Conservation (phyloP, 2,113 vertebrate genomes). For the Ptilonorhynchus violaceus region DNA sequence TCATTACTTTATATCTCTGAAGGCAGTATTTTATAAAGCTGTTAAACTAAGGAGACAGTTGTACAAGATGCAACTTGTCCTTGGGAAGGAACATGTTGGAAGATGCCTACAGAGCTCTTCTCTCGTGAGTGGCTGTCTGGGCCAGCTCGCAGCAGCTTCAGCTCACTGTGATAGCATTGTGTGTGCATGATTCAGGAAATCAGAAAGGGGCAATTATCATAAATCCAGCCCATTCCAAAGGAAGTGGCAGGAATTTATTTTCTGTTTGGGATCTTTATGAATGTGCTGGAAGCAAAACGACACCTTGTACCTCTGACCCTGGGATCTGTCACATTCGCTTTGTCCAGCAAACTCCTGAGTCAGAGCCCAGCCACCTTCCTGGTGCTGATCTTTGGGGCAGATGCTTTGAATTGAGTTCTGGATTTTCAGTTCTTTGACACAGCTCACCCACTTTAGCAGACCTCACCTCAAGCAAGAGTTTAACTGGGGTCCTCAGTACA, state of each 20-base stretch:
- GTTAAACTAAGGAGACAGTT: neutral
- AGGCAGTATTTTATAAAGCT: neutral
- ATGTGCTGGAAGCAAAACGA: neutral
- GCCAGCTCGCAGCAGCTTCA: neutral
- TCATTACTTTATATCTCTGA: neutral
- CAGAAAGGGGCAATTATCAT: neutral
- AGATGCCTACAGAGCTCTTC: neutral
- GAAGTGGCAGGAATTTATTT: neutral
- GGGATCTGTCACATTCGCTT: neutral
- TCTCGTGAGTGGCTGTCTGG: neutral
- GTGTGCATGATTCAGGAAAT: neutral
- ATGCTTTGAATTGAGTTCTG: neutral
- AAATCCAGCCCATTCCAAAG: neutral
- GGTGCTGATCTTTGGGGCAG: neutral
- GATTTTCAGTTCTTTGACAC: neutral
- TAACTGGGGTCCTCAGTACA: neutral
- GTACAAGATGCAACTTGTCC: neutral
- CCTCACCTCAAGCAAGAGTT: neutral
- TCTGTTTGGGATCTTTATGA: neutral
- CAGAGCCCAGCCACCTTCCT: neutral
- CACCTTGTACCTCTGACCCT: neutral
- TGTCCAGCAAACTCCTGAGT: neutral
- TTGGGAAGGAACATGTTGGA: neutral
- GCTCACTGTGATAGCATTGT: rapidly evolving
- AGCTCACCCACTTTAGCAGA: neutral